A percentile compares a stretch with the other conserved stretches of the same genome.
These are phyloP conservation scores for Oryctes rhinoceros DNA, from an alignment of 1,140 invertebrate species.

Conservation along the genomic window DNA sequence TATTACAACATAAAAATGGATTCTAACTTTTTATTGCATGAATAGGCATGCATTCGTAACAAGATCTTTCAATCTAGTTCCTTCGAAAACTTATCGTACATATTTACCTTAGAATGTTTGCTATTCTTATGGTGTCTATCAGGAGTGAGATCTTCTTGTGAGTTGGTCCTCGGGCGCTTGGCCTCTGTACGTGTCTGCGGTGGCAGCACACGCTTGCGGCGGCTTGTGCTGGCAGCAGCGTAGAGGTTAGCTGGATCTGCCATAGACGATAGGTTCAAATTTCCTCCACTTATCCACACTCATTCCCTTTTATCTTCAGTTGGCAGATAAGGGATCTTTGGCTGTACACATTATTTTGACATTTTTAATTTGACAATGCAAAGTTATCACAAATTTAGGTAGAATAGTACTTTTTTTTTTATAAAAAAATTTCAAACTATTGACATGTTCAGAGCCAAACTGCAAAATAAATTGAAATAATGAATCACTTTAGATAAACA, in stretches of 20 bases:
- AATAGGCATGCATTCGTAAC: no score
- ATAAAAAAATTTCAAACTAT: slow-evolving; percentile 2
- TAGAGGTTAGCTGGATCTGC: slow-evolving; percentile 60
- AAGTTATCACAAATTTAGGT: slow-evolving; percentile 1
- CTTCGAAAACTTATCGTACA: no score
- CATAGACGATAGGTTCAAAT: slow-evolving; percentile 61
- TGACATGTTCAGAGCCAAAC: background rate
- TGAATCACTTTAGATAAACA: slow-evolving; percentile 25
- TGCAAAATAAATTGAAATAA: slow-evolving; percentile 8
- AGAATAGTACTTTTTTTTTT: background rate
- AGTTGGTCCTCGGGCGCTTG: slow-evolving; percentile 54
- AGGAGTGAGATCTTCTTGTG: slow-evolving; percentile 15
- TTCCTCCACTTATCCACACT: slow-evolving; percentile 59
- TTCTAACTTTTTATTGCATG: no score
- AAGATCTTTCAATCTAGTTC: no score
- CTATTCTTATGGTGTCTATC: slow-evolving; percentile 21
- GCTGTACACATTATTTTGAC: slow-evolving; percentile 40
- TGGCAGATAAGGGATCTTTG: slow-evolving; percentile 43
- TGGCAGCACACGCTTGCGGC: slow-evolving; percentile 60
- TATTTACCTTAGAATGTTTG: slow-evolving; percentile 31
- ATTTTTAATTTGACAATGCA: slow-evolving; percentile 38
- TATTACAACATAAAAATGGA: no score
- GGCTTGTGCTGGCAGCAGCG: slow-evolving; percentile 60
- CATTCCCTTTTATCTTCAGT: slow-evolving; percentile 59
- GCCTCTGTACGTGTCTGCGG: slow-evolving; percentile 56